Evolutionary conservation across 1,140 invertebrate genomes (phyloP).

Genomic region (Trichogramma pretiosum): DNA sequence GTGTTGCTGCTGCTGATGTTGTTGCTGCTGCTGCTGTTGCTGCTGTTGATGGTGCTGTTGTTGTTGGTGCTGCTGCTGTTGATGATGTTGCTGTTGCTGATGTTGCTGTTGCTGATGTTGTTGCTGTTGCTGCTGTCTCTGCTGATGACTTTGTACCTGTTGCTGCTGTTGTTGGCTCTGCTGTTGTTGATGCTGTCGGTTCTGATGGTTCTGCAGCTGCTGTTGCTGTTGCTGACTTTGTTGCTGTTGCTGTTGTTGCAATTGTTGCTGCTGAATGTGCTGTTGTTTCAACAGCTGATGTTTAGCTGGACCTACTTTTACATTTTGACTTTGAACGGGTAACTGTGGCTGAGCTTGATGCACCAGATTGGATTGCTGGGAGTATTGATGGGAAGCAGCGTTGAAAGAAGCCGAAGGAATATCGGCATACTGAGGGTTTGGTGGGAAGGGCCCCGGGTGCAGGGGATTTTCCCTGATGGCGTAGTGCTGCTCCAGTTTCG

Average conservation of each 20-base stretch:
- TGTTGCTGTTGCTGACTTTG: slow-evolving; percentile 30
- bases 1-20: slow-evolving; percentile 28
- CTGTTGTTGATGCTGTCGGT: slow-evolving; percentile 37
- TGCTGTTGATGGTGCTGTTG: slow-evolving; percentile 38
- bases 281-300: slow-evolving; percentile 26
- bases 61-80: slow-evolving; percentile 12
- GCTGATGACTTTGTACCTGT: slow-evolving; percentile 14
- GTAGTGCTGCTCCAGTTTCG: slow-evolving; percentile 66
- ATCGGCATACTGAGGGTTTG: slow-evolving; percentile 22
- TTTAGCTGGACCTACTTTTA: slow-evolving; percentile 29
- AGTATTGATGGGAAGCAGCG: slow-evolving; percentile 15
- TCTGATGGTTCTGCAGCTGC: slow-evolving; percentile 34
- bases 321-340: slow-evolving; percentile 23
- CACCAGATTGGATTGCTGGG: neutral
- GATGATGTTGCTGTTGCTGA: slow-evolving; percentile 6
- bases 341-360: slow-evolving; percentile 13
- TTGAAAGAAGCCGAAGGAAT: slow-evolving; percentile 20
- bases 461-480: slow-evolving; percentile 41
- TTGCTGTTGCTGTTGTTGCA: slow-evolving; percentile 27
- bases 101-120: slow-evolving; percentile 19
- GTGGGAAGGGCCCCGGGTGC: slow-evolving; percentile 41
- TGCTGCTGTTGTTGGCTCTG: slow-evolving; percentile 37
- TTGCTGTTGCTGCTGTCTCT: slow-evolving; percentile 20
- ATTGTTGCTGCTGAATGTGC: slow-evolving; percentile 31
- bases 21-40: slow-evolving; percentile 38